Percentiles rank a stretch among this genome's conserved stretches.
phyloP scores from a whole-genome alignment of 1,140 invertebrate species.

The Anagrus nilaparvatae region DNA sequence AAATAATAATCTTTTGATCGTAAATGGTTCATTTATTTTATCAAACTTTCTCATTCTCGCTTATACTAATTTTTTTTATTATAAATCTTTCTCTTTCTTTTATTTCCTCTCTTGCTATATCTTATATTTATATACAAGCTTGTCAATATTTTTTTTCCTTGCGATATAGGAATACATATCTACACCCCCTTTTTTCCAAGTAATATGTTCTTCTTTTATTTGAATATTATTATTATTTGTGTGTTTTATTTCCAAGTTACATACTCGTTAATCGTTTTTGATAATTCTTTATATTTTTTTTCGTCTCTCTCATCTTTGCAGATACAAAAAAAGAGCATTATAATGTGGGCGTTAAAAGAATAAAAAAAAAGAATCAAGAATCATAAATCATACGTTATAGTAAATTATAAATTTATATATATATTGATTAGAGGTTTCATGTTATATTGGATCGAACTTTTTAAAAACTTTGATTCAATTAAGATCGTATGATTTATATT shows the following conservation, averaged over 20 bases:
- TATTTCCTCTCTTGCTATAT: too few relatives aligned
- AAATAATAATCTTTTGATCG: too few relatives aligned
- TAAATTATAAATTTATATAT: slow-evolving; percentile 16
- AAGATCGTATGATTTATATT: slow-evolving; percentile 16
- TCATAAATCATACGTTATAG: slow-evolving; percentile 14
- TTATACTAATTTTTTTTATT: background rate
- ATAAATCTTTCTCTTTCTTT: background rate
- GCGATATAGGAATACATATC: too few relatives aligned
- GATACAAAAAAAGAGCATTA: background rate
- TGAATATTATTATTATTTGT: too few relatives aligned
- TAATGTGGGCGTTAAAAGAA: slow-evolving; percentile 12
- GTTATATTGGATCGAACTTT: slow-evolving; percentile 1
- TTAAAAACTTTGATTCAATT: slow-evolving; percentile 17
- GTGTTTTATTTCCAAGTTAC: too few relatives aligned
- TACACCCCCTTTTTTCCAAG: too few relatives aligned
- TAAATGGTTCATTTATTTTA: slow-evolving; percentile 15
- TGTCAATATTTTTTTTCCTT: too few relatives aligned
- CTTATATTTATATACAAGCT: too few relatives aligned
- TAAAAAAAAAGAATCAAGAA: slow-evolving; percentile 8
- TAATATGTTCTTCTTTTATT: too few relatives aligned
- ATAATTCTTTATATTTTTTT: slow-evolving; percentile 9
- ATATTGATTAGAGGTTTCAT: slow-evolving; percentile 14
- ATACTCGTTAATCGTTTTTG: slow-evolving; percentile 8
- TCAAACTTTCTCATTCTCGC: background rate
- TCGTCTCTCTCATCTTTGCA: background rate